A percentile compares a stretch with the other conserved stretches of the same genome.
Conservation (phyloP, 2,888 invertebrate species). For the Caenorhabditis sp. region DNA sequence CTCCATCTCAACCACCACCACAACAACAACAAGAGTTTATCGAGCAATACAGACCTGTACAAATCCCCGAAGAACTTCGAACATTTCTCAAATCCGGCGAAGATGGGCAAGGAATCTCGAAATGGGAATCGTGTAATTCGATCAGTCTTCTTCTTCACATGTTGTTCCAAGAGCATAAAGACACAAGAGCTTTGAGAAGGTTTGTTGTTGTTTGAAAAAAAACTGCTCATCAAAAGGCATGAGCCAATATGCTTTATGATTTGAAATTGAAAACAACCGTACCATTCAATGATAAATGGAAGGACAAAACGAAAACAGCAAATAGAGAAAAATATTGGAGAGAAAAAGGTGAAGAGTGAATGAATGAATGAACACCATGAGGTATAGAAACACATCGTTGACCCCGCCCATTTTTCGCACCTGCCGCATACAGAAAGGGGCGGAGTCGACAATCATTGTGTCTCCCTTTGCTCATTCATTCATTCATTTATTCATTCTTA, state of each 20-base stretch:
- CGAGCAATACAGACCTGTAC: slow-evolving; percentile 60
- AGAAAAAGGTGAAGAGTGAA: too few relatives aligned
- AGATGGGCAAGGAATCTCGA: slow-evolving; percentile 62
- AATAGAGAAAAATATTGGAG: too few relatives aligned
- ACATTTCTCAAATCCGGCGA: slow-evolving; percentile 62
- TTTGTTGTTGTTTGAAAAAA: slow-evolving; percentile 25
- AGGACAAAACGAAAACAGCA: neutral
- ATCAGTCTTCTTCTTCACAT: slow-evolving; percentile 63
- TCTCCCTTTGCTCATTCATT: too few relatives aligned
- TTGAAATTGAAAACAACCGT: slow-evolving; percentile 5
- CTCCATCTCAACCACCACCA: slow-evolving; percentile 33
- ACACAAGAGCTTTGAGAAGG: slow-evolving; percentile 64
- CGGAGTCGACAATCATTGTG: too few relatives aligned
- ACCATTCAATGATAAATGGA: too few relatives aligned
- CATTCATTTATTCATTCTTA: too few relatives aligned
- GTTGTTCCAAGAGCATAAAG: slow-evolving; percentile 69
- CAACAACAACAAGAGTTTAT: slow-evolving; percentile 34
- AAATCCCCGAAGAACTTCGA: slow-evolving; percentile 61
- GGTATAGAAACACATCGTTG: too few relatives aligned
- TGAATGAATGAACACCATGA: too few relatives aligned
- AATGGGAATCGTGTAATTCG: slow-evolving; percentile 59
- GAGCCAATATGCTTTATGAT: too few relatives aligned
- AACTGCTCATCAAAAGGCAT: too few relatives aligned
- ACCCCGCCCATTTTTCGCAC: too few relatives aligned
- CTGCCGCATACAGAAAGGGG: too few relatives aligned